These are phyloP conservation scores for Rhabditoides inermis DNA, from an alignment of 2,888 invertebrate species.

Conservation along the genomic window DNA sequence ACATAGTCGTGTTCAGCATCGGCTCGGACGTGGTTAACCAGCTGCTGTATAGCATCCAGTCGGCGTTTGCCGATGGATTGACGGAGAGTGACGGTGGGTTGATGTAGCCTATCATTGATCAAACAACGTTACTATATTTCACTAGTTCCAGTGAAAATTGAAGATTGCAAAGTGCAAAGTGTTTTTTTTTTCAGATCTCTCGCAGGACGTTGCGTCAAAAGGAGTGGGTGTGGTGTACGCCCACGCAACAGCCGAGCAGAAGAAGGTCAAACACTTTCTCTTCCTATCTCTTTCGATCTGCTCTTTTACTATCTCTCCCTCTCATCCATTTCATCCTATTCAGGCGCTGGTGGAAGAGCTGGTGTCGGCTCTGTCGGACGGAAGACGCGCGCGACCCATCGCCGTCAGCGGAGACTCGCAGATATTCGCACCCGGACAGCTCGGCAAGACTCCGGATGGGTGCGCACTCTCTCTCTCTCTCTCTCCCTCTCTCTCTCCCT, in stretches of 20 bases:
- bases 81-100: slow-evolving; percentile 30
- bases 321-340: too few species aligned
- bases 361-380: slow-evolving; percentile 73
- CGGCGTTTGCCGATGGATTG: slow-evolving; percentile 34
- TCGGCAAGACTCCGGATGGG: slow-evolving; percentile 80
- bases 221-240: slow-evolving; percentile 80
- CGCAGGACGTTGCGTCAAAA: slow-evolving; percentile 73
- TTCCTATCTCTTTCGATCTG: too few species aligned
- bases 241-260: slow-evolving; percentile 67
- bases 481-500: too few species aligned
- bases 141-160: too few species aligned
- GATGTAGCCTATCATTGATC: too few species aligned
- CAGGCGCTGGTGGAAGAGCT: slow-evolving; percentile 65
- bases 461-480: too few species aligned
- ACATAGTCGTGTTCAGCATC: too few species aligned
- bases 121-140: too few species aligned
- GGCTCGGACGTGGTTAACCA: too few species aligned
- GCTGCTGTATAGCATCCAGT: slow-evolving; percentile 17
- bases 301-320: too few species aligned
- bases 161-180: too few species aligned
- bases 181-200: slow-evolving; percentile 66
- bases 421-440: slow-evolving; percentile 76
- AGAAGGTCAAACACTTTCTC: too few species aligned
- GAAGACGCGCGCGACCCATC: slow-evolving; percentile 18
- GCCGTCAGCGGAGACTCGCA: slow-evolving; percentile 69